Evolutionary conservation across 2,888 invertebrate species (phyloP), one percentile per base, ranked within the genome.

Genomic region (Laspeyria flexula): DNA sequence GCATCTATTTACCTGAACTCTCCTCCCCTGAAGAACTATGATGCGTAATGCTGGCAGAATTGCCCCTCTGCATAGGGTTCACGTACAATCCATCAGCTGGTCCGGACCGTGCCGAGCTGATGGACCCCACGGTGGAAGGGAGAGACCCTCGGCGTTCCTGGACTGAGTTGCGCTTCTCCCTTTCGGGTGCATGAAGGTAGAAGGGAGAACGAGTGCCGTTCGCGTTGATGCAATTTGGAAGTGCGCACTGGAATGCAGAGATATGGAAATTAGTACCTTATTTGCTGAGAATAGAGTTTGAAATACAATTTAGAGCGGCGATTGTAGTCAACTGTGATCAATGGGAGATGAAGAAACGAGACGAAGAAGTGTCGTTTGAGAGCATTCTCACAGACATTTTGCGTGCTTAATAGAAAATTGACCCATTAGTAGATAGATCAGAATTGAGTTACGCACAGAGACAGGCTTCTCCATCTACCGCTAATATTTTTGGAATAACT

Each of bases 31-130:
- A 89, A 38, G 88, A 89, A 49, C 81, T 87, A 25, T 88, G 88
- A 61, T 85, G 86, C 6, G 81, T 81, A 5, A 74, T 81, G 16
- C 67, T 83, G 1, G 82, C 79, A 0, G 85, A 78, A 1, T 78
- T 75, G 4, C 73, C 78, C 30, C 93, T 85, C 68, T 93, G 94
- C 96, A 97, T 96, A 0, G 97, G 97, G 81, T 97, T 97, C 54
- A 97, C 95, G 78, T 97, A 97, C 33, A 97, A 93, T 0, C 97
- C 97, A 71, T 97, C 96, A 49, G 95, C 95, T 0, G 95, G 95
- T 53, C 94, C 79, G 67, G 90, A 83, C 12, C 89, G 70, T 12
- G 81, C 75, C 0, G 88, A 89, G 65, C 79, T 77, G 51, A 90
- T 58, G 86, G 96, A 72, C 0, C 88, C 83, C 54, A 76, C 77